A percentile compares a stretch with the other conserved stretches of the same genome.
These are phyloP conservation scores for Morpho deidamia DNA, from an alignment of 2,888 invertebrate species.

Conservation along the genomic window DNA sequence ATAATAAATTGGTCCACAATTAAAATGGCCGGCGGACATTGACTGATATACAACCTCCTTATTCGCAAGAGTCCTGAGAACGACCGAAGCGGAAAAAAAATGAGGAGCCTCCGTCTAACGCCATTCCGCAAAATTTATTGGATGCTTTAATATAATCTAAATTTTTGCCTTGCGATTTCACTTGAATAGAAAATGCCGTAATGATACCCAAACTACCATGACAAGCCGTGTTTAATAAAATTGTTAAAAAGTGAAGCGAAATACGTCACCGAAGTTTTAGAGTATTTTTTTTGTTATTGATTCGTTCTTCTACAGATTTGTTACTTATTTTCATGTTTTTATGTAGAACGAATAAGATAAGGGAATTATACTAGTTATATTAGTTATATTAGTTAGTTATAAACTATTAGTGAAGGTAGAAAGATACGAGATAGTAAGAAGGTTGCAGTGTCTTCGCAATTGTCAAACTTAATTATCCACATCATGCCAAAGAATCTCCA, in stretches of 20 bases:
- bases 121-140: constrained; percentile 26
- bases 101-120: constrained; percentile 23
- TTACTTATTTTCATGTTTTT: too few relatives aligned
- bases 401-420: too few relatives aligned
- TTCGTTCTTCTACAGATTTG: too few relatives aligned
- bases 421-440: too few relatives aligned
- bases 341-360: too few relatives aligned
- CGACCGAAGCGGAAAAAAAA: constrained; percentile 48
- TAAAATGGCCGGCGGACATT: constrained; percentile 64
- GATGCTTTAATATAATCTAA: constrained; percentile 13
- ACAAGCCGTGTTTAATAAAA: background rate
- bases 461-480: too few relatives aligned
- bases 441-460: too few relatives aligned
- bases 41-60: constrained; percentile 69
- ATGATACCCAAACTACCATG: constrained; percentile 15
- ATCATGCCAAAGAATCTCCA: too few relatives aligned
- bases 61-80: constrained; percentile 33
- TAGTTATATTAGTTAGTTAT: too few relatives aligned
- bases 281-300: too few relatives aligned
- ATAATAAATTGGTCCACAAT: constrained; percentile 64
- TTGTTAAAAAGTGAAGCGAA: background rate
- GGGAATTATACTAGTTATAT: too few relatives aligned
- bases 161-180: constrained; percentile 8
- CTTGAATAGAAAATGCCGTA: constrained; percentile 22
- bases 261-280: too few relatives aligned